Evolutionary conservation across 2,797 vertebrate genomes (phyloP).

Genomic region (Spinus olivaceus): DNA sequence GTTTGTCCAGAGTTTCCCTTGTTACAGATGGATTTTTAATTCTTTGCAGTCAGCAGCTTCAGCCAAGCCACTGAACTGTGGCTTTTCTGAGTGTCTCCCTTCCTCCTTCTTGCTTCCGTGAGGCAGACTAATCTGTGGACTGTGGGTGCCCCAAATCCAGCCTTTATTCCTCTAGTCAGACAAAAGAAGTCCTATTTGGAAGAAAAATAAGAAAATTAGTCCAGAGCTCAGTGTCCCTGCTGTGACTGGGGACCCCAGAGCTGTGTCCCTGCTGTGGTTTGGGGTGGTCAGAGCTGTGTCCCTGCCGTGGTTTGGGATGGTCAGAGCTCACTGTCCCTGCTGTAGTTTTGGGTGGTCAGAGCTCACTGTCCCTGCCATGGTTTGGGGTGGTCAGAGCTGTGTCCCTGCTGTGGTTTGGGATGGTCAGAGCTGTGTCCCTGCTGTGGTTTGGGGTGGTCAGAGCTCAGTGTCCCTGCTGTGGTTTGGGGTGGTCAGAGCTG

Average conservation of each 20-base stretch:
- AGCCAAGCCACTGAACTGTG: background rate
- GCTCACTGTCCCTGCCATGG: background rate
- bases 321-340: background rate
- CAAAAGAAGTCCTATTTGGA: background rate
- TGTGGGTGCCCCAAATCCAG: background rate
- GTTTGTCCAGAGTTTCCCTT: background rate
- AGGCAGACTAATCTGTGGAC: background rate
- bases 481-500: background rate
- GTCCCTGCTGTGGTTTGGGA: background rate
- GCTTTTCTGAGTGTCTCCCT: background rate
- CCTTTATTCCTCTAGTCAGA: background rate
- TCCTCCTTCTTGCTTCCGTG: background rate
- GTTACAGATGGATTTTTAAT: background rate
- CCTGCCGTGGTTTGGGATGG: background rate
- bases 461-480: background rate
- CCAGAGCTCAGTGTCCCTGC: background rate
- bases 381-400: no score
- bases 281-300: background rate
- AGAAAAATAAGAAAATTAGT: background rate
- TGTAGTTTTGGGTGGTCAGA: no score
- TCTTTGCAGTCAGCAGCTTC: background rate
- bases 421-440: background rate
- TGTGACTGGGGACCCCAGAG: accelerated
- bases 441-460: background rate
- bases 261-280: background rate